A percentile compares a stretch with the other conserved stretches of the same genome.
These are phyloP conservation scores for Zaprionus inermis DNA, from an alignment of 1,140 invertebrate species.

Conservation along the genomic window DNA sequence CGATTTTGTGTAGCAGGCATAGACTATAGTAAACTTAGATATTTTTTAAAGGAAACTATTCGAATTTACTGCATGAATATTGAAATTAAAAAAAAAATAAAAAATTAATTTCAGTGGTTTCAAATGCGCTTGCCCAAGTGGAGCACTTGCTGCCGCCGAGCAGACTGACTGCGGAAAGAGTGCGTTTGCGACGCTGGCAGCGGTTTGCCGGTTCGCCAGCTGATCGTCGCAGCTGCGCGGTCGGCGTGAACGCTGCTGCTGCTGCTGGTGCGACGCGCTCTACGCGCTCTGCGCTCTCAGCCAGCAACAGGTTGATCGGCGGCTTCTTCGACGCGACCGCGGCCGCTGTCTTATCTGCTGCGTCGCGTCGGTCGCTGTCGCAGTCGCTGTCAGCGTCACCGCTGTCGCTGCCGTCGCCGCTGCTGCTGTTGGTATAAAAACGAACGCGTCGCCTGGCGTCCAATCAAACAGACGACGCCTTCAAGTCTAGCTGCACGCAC, in stretches of 20 bases:
- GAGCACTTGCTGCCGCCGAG: not conserved
- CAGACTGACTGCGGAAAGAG: not conserved
- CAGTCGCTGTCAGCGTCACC: constrained; percentile 13
- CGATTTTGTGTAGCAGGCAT: too few species aligned
- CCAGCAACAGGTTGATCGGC: constrained; percentile 44
- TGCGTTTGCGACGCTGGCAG: not conserved
- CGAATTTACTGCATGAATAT: not conserved
- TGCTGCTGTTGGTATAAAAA: constrained; percentile 71
- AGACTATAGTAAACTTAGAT: too few species aligned
- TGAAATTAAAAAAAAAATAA: not conserved
- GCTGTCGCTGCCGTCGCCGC: constrained; percentile 6
- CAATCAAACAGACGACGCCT: constrained; percentile 84
- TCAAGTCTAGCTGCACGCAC: constrained; percentile 84
- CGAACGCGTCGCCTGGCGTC: constrained; percentile 59
- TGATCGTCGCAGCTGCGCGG: constrained; percentile 12
- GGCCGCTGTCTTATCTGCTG: constrained; percentile 23
- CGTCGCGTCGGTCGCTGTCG: constrained; percentile 7
- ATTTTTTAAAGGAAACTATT: too few species aligned
- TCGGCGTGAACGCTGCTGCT: constrained; percentile 1
- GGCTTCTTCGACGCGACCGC: constrained; percentile 37
- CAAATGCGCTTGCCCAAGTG: not conserved
- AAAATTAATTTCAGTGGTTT: not conserved
- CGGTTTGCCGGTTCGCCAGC: constrained; percentile 7
- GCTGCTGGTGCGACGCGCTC: constrained; percentile 3
- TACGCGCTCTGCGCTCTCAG: constrained; percentile 3